Base-by-base conservation (phyloP, 1,140 invertebrate species). In the Holotrichia oblita region DNA sequence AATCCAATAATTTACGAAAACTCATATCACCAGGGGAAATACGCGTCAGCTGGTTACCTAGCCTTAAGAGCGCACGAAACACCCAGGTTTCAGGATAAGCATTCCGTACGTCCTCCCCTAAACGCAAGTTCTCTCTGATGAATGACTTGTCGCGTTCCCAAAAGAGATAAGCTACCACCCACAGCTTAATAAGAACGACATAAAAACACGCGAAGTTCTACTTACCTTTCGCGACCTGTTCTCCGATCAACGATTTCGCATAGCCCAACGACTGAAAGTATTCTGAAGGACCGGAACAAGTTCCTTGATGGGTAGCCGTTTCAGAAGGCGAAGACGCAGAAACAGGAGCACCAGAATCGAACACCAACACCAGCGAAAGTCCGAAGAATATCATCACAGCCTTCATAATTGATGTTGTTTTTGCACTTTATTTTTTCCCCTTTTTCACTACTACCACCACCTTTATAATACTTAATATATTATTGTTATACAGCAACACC, bases 141-240 rank as follows among this genome's bases (percentile, higher is more conserved):
- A 17, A 55, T 55, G 48, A 17, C 48, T 55, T 55, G 48, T 55
- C 48, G 48, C 48, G 27, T 55, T 55, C 14, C 12, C 48, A 10
- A 14, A 55, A 55, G 48, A 55, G n/a, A 55, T 17, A 17, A 9
- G 48, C 14, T 14, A 55, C 48, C 48, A 17, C 48, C 48, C 17
- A 34, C 27, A 34, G 48, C 48, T 55, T 55, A 55, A 55, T 55
- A 55, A 55, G n/a, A 17, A 55, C n/a, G 12, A 55, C n/a, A 14
- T 14, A 17, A 17, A 17, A n/a, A 17, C 48, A 55, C 48, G 48
- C 48, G 14, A 55, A n/a, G 14, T n/a, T 17, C 48, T 17, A 55
- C 48, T 55, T 55, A 55, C 48, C 48, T 55, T 55, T 55, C 48
- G 48, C 48, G 48, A 55, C 14, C 14, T 55, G 48, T 17, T 55